Conservation (phyloP, 2,888 invertebrate species). For the Athalia cordata region DNA sequence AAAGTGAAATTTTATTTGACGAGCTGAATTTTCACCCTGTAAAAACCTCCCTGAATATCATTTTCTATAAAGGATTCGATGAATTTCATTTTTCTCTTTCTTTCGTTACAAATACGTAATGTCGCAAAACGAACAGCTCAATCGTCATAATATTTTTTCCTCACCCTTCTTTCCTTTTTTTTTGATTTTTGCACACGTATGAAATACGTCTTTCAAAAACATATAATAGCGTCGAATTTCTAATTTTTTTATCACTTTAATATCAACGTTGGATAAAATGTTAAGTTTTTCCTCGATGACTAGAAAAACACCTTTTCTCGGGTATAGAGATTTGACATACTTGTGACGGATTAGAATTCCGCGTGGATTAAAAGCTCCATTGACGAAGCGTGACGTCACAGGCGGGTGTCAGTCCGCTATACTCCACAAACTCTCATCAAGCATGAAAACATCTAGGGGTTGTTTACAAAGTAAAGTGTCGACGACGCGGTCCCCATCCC, state of each 20-base stretch:
- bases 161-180: too few species aligned
- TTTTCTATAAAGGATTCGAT: not conserved
- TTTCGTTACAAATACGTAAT: too few species aligned
- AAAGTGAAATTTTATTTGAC: slow-evolving; percentile 26
- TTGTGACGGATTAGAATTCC: slow-evolving; percentile 41
- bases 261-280: too few species aligned
- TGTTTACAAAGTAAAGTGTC: slow-evolving; percentile 43
- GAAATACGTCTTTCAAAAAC: too few species aligned
- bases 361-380: slow-evolving; percentile 38
- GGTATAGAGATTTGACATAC: slow-evolving; percentile 15
- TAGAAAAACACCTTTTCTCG: not conserved
- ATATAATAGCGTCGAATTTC: too few species aligned
- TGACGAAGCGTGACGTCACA: slow-evolving; percentile 33
- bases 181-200: too few species aligned
- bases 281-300: too few species aligned
- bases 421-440: slow-evolving; percentile 40
- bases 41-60: not conserved
- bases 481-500: slow-evolving; percentile 21
- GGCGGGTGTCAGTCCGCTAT: slow-evolving; percentile 24
- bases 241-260: too few species aligned
- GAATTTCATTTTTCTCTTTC: too few species aligned
- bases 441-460: slow-evolving; percentile 41
- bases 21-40: not conserved
- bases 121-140: not conserved
- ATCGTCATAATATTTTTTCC: too few species aligned